These are phyloP conservation scores for Arrhamphus sclerolepis DNA, from an alignment of 2,797 vertebrate species.

Conservation along the genomic window DNA sequence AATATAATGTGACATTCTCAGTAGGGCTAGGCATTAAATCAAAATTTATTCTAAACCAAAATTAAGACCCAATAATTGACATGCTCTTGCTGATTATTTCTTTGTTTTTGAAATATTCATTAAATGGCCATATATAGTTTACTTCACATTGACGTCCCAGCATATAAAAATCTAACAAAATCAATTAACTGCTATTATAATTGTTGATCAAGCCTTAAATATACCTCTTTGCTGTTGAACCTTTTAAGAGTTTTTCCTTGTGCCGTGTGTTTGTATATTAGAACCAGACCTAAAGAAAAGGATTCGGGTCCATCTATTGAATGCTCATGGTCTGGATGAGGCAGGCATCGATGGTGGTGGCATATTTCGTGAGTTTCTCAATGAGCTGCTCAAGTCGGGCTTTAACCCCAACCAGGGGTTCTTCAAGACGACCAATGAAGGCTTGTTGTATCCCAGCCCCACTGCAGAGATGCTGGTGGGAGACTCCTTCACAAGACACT, in stretches of 20 bases:
- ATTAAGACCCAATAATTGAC: too few species aligned
- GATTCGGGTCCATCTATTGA: conserved; percentile 94
- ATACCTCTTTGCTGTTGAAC: background rate
- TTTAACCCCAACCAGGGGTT: conserved; percentile 99
- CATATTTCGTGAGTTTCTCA: conserved; percentile 97
- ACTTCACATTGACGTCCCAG: too few species aligned
- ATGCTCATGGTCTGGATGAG: conserved; percentile 96
- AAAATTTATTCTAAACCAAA: too few species aligned
- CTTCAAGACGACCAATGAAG: conserved; percentile 98
- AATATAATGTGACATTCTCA: too few species aligned
- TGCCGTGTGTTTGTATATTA: conserved; percentile 53
- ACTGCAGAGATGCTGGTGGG: conserved; percentile 94
- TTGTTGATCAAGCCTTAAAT: background rate
- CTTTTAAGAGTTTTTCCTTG: conserved; percentile 17
- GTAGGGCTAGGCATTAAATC: too few species aligned
- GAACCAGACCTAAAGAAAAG: conserved; percentile 96
- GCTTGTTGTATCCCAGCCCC: conserved; percentile 94
- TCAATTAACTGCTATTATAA: too few species aligned
- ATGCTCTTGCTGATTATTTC: too few species aligned
- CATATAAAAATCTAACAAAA: too few species aligned
- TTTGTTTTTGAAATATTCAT: too few species aligned
- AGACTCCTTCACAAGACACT: conserved; percentile 93
- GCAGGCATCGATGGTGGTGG: conserved; percentile 98
- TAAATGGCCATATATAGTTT: too few species aligned
- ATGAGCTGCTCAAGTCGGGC: conserved; percentile 95